These are phyloP conservation scores for Microplitis manilae DNA, from an alignment of 2,888 invertebrate genomes.

Conservation along the genomic window DNA sequence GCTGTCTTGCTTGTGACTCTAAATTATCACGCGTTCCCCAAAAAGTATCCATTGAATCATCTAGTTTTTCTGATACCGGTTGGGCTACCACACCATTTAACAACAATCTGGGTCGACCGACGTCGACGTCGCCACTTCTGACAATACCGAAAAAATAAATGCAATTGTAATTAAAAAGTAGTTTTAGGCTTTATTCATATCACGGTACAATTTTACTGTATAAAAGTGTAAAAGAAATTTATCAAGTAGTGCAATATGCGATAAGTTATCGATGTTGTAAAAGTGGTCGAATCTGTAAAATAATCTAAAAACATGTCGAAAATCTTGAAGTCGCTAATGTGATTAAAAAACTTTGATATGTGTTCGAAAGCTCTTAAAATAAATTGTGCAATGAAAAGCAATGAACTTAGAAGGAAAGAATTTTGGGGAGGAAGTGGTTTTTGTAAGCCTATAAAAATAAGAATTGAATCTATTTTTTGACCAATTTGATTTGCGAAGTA, in stretches of 20 bases:
- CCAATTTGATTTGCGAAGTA: constrained; percentile 1
- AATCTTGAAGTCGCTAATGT: neutral
- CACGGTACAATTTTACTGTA: constrained; percentile 16
- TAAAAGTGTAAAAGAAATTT: neutral
- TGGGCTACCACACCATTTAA: constrained; percentile 58
- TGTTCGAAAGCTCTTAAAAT: neutral
- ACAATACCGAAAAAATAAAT: constrained; percentile 43
- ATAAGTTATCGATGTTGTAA: neutral
- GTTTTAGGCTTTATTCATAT: constrained; percentile 12
- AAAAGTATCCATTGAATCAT: constrained; percentile 54
- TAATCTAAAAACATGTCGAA: constrained; percentile 4
- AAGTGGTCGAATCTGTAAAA: constrained; percentile 13
- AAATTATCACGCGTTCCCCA: constrained; percentile 62
- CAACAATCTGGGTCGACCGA: constrained; percentile 56
- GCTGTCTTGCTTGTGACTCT: constrained; percentile 73
- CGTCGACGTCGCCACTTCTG: constrained; percentile 62
- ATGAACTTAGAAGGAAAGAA: neutral
- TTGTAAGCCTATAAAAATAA: neutral
- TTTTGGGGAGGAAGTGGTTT: neutral
- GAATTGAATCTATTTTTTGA: constrained; percentile 13
- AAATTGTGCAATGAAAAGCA: neutral
- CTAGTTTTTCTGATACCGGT: constrained; percentile 55
- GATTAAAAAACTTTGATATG: neutral
- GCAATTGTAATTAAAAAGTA: neutral
- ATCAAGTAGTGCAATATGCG: constrained; percentile 21